Evolutionary conservation across 2,888 invertebrate species (phyloP).

Genomic region (Norana najaformis): DNA sequence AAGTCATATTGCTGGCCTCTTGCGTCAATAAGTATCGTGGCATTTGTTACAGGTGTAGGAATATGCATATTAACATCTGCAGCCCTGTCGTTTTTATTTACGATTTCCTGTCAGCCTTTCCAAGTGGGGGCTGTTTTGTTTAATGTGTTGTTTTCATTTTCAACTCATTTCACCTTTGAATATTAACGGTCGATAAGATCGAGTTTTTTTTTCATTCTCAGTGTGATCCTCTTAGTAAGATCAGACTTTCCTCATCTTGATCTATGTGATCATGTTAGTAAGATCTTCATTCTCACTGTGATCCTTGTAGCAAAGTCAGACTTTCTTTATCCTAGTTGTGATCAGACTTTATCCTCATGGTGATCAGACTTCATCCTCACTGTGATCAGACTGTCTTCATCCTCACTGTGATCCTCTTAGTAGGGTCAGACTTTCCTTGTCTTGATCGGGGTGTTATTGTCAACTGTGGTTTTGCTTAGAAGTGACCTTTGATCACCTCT

Average conservation of each 20-base stretch:
- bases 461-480: no score
- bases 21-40: background rate
- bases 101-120: background rate
- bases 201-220: background rate
- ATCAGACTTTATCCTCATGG: background rate
- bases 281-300: no score
- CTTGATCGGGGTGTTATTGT: no score
- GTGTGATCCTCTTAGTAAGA: background rate
- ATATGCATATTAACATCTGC: background rate
- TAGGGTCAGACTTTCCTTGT: no score
- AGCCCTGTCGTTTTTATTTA: background rate
- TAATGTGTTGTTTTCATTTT: background rate
- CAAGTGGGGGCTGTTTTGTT: background rate
- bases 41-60: background rate
- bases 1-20: background rate
- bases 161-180: background rate
- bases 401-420: no score
- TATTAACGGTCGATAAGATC: constrained; percentile 13
- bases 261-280: background rate
- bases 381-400: background rate
- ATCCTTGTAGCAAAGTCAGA: background rate
- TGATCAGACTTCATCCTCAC: background rate
- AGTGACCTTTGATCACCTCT: no score
- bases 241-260: background rate
- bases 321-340: background rate